Conservation (phyloP, 1,140 invertebrate genomes). For the Neuroterus valhalla region DNA sequence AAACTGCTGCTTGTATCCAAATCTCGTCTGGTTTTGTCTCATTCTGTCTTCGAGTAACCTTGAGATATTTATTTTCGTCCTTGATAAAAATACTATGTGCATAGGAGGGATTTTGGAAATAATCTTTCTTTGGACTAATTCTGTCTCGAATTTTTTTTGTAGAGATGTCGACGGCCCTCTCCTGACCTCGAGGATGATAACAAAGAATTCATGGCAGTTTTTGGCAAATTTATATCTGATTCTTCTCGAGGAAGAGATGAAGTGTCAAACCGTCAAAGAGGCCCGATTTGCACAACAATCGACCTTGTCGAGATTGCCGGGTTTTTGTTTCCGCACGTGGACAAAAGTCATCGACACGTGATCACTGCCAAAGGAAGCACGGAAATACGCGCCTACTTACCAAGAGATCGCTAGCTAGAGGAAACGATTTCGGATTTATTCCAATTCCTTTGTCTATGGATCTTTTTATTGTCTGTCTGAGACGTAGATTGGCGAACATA, state of each 20-base stretch:
- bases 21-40: background rate
- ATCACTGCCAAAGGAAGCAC: constrained; percentile 27
- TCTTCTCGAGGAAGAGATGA: background rate
- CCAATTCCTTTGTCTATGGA: constrained; percentile 21
- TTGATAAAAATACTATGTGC: constrained; percentile 12
- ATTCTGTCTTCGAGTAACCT: background rate
- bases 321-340: constrained; percentile 20
- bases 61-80: background rate
- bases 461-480: background rate
- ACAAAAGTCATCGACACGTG: constrained; percentile 27
- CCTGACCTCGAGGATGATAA: background rate
- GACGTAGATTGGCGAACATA: too few relatives aligned
- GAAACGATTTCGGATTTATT: constrained; percentile 27
- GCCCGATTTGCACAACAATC: background rate
- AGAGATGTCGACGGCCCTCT: background rate
- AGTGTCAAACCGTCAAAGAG: background rate
- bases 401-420: background rate
- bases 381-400: constrained; percentile 28
- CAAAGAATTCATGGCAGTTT: background rate
- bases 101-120: too few relatives aligned
- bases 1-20: background rate
- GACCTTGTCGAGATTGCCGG: constrained; percentile 16
- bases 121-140: background rate
- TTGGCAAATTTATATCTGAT: background rate
- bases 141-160: background rate